Conservation (phyloP, 1,140 invertebrate species). For the Leptonema lineaticorne region DNA sequence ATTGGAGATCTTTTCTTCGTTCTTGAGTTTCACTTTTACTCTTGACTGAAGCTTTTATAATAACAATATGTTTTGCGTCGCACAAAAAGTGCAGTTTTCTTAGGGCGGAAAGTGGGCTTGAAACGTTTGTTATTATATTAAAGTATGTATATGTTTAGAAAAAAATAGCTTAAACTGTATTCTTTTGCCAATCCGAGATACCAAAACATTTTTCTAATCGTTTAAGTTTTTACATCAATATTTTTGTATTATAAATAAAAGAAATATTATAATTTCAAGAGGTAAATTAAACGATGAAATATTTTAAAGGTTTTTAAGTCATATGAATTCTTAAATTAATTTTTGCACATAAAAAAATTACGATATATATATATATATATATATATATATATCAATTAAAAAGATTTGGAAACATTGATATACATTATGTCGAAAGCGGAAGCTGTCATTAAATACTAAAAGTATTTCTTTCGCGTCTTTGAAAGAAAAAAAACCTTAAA, state of each 20-base stretch:
- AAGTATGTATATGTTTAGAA: neutral
- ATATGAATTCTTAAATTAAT: too few species aligned
- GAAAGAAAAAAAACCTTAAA: neutral
- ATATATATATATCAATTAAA: too few species aligned
- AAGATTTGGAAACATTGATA: neutral
- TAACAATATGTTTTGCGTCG: neutral
- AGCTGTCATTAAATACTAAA: neutral
- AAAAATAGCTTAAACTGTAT: neutral
- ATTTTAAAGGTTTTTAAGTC: too few species aligned
- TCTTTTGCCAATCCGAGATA: too few species aligned
- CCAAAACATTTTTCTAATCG: too few species aligned
- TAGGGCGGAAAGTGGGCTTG: constrained; percentile 22
- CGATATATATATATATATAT: too few species aligned
- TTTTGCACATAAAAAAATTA: too few species aligned
- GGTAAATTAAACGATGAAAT: too few species aligned
- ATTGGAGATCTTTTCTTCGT: neutral
- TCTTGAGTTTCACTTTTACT: constrained; percentile 36
- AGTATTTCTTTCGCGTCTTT: neutral
- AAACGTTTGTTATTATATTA: neutral
- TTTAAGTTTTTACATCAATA: too few species aligned
- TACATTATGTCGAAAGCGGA: constrained; percentile 9
- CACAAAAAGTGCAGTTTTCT: constrained; percentile 13
- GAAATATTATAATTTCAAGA: too few species aligned
- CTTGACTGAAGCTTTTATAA: constrained; percentile 34
- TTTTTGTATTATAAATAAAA: too few species aligned